phyloP scores from a whole-genome alignment of 2,888 invertebrate genomes.

The Eupithecia abbreviata region DNA sequence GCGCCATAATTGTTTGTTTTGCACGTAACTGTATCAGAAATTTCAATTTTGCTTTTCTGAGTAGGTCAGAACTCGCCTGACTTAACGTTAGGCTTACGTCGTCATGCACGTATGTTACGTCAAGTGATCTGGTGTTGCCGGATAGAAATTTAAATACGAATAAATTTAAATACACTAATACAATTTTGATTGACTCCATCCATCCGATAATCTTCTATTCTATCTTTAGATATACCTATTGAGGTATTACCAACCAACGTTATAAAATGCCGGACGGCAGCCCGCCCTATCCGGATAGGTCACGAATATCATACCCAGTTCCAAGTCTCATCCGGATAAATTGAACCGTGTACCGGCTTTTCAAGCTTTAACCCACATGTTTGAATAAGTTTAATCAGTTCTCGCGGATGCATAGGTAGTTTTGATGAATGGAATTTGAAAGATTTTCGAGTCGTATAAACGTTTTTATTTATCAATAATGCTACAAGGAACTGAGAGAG shows the following conservation, averaged over 20 bases:
- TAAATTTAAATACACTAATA: too few species aligned
- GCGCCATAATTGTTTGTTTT: too few species aligned
- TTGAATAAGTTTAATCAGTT: not conserved
- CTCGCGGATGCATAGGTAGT: not conserved
- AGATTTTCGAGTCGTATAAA: not conserved
- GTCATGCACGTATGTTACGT: too few species aligned
- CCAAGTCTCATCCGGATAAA: conserved; percentile 23
- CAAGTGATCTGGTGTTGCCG: too few species aligned
- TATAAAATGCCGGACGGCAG: not conserved
- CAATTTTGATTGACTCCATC: too few species aligned
- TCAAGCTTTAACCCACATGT: not conserved
- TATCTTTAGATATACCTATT: too few species aligned
- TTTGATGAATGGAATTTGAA: not conserved
- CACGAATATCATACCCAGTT: conserved; percentile 8
- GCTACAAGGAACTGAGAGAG: not conserved
- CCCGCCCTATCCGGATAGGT: conserved; percentile 7
- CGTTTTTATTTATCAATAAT: not conserved
- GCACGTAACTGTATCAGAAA: too few species aligned
- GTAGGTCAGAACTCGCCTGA: too few species aligned
- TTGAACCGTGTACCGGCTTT: conserved; percentile 13
- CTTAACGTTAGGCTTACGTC: too few species aligned
- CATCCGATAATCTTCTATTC: too few species aligned
- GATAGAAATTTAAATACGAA: too few species aligned
- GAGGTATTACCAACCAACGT: not conserved
- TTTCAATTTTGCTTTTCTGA: too few species aligned